A percentile compares a stretch with the other conserved stretches of the same genome.
Evolutionary conservation across 2,888 invertebrate genomes (phyloP).

Genomic region (Halictus ligatus): DNA sequence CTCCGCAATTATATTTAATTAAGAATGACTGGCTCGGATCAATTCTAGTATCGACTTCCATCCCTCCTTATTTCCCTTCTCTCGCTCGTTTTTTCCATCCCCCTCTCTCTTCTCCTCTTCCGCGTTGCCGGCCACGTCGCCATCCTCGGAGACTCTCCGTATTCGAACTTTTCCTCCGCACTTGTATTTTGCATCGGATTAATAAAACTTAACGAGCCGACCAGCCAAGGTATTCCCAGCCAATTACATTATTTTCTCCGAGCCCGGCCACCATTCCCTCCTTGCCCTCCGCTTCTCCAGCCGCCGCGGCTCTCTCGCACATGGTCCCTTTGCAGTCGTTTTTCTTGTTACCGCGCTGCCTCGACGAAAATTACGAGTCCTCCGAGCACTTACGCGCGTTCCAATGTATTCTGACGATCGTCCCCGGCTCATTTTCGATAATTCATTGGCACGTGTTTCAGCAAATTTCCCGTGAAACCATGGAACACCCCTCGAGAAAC

Average conservation of each 20-base stretch:
- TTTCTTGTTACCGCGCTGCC: constrained; percentile 25
- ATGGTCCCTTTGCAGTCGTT: constrained; percentile 14
- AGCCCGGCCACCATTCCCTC: constrained; percentile 46
- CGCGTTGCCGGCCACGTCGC: neutral
- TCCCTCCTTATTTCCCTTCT: constrained; percentile 10
- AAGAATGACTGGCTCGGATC: constrained; percentile 59
- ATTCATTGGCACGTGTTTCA: neutral
- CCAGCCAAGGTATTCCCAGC: constrained; percentile 56
- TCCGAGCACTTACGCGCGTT: neutral
- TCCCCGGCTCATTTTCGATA: neutral
- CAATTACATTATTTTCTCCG: constrained; percentile 72
- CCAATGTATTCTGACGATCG: constrained; percentile 15
- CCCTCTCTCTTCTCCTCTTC: neutral
- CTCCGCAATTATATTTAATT: constrained; percentile 71
- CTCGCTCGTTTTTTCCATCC: neutral
- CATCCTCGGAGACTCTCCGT: constrained; percentile 47
- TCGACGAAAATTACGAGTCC: constrained; percentile 30
- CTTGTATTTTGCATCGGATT: constrained; percentile 67
- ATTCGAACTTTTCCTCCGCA: constrained; percentile 41
- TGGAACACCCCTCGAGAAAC: neutral
- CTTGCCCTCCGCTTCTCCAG: constrained; percentile 27
- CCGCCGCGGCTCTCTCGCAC: neutral
- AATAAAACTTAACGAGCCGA: constrained; percentile 72
- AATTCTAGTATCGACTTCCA: constrained; percentile 31
- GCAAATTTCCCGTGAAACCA: neutral